A percentile compares a stretch with the other conserved stretches of the same genome.
phyloP scores from a whole-genome alignment of 2,797 vertebrate species.

The Acanthornis magna region DNA sequence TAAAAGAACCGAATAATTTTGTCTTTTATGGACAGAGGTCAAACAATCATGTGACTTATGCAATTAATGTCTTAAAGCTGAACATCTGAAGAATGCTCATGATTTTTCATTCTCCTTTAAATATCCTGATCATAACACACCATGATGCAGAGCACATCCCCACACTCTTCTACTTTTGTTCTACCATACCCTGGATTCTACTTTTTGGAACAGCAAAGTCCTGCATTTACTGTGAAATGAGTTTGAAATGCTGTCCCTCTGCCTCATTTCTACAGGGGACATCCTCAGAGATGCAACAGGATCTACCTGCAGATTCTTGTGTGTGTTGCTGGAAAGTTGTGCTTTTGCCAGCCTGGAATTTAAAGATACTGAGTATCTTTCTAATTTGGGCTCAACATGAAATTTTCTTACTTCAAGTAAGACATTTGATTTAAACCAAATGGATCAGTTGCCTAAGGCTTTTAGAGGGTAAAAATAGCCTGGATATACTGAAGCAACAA shows the following conservation, averaged over 20 bases:
- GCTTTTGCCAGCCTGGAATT: background rate
- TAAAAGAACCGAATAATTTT: background rate
- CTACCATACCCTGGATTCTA: background rate
- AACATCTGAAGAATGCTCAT: background rate
- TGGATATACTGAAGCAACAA: background rate
- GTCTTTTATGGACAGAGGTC: background rate
- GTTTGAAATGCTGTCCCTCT: background rate
- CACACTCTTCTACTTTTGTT: background rate
- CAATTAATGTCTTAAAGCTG: background rate
- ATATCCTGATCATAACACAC: background rate
- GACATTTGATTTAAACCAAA: background rate
- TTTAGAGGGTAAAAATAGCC: background rate
- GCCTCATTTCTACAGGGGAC: background rate
- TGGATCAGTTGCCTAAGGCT: background rate
- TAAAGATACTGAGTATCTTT: background rate
- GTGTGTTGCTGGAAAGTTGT: background rate
- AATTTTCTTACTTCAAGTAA: background rate
- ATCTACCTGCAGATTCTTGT: background rate
- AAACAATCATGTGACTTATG: background rate
- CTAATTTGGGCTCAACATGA: background rate
- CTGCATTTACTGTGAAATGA: background rate
- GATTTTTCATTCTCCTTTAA: background rate
- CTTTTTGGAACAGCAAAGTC: background rate
- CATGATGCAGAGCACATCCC: background rate
- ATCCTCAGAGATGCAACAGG: background rate